These are phyloP conservation scores for Nycteola revayana DNA, from an alignment of 2,888 invertebrate genomes.

Conservation along the genomic window DNA sequence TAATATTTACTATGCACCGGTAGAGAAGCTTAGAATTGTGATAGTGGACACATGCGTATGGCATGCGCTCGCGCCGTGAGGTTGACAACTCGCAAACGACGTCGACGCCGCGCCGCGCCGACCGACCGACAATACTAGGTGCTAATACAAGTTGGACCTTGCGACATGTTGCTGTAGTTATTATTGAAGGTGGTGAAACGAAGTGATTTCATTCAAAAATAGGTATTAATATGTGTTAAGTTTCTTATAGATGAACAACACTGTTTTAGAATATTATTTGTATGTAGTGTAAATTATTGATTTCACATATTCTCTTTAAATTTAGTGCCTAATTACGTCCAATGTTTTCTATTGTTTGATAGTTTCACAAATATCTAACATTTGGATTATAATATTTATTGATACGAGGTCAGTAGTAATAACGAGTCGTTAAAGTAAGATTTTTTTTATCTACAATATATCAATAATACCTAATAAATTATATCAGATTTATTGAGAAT, in stretches of 20 bases:
- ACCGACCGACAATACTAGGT: slow-evolving; percentile 81
- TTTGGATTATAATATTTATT: slow-evolving; percentile 74
- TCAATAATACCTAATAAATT: slow-evolving; percentile 37
- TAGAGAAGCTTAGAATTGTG: slow-evolving; percentile 79
- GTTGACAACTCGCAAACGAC: slow-evolving; percentile 65
- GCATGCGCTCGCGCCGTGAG: slow-evolving; percentile 50
- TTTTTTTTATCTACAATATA: slow-evolving; percentile 48
- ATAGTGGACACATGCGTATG: slow-evolving; percentile 67
- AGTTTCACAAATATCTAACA: slow-evolving; percentile 62
- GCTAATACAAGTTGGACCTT: slow-evolving; percentile 77
- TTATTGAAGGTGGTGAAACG: slow-evolving; percentile 64
- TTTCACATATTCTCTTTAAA: slow-evolving; percentile 62
- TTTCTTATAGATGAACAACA: slow-evolving; percentile 67
- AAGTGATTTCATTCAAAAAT: slow-evolving; percentile 69
- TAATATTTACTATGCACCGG: slow-evolving; percentile 77
- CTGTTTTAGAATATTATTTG: slow-evolving; percentile 68
- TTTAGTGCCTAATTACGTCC: slow-evolving; percentile 76
- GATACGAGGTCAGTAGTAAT: slow-evolving; percentile 75
- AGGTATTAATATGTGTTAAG: slow-evolving; percentile 75
- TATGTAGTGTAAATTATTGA: slow-evolving; percentile 74
- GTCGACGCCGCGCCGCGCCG: slow-evolving; percentile 56
- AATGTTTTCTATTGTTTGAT: slow-evolving; percentile 69
- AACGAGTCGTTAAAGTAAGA: slow-evolving; percentile 57
- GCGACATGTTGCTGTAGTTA: slow-evolving; percentile 71
- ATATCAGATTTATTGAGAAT: slow-evolving; percentile 56